A percentile compares a stretch with the other conserved stretches of the same genome.
phyloP scores from a whole-genome alignment of 2,113 vertebrate species.

The Mobula hypostoma region DNA sequence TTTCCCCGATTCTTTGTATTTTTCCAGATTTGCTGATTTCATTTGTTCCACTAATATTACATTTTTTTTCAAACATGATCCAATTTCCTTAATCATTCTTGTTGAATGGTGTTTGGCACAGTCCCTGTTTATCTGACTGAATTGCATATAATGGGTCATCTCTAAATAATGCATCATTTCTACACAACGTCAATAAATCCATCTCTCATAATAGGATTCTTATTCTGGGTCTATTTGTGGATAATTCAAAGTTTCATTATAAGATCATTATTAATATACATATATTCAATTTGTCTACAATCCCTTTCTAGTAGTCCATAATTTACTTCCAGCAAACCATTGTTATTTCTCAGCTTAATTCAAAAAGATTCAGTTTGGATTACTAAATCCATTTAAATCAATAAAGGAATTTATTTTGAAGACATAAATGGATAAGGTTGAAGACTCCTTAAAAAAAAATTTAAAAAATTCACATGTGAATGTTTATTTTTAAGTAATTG shows the following conservation, averaged over 20 bases:
- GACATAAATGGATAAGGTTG: neutral
- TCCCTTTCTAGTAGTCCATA: neutral
- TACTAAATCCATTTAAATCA: neutral
- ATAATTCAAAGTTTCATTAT: neutral
- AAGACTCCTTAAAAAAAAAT: neutral
- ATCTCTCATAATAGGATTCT: neutral
- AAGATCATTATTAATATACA: neutral
- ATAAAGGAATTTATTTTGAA: neutral
- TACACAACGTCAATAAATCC: neutral
- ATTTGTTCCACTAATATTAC: too few relatives aligned
- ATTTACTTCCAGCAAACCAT: neutral
- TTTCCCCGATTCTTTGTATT: too few relatives aligned
- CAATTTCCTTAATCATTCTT: neutral
- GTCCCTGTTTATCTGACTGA: neutral
- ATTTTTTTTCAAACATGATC: neutral
- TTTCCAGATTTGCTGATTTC: too few relatives aligned
- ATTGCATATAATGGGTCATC: neutral
- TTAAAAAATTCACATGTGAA: neutral
- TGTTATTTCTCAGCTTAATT: neutral
- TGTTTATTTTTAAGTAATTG: slow-evolving; percentile 4
- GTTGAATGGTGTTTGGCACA: neutral
- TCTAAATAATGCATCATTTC: neutral
- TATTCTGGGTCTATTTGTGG: neutral
- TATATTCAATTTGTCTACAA: neutral
- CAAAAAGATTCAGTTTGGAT: neutral